Base-by-base conservation (phyloP, 2,797 vertebrate species). In the Channallabes apus region DNA sequence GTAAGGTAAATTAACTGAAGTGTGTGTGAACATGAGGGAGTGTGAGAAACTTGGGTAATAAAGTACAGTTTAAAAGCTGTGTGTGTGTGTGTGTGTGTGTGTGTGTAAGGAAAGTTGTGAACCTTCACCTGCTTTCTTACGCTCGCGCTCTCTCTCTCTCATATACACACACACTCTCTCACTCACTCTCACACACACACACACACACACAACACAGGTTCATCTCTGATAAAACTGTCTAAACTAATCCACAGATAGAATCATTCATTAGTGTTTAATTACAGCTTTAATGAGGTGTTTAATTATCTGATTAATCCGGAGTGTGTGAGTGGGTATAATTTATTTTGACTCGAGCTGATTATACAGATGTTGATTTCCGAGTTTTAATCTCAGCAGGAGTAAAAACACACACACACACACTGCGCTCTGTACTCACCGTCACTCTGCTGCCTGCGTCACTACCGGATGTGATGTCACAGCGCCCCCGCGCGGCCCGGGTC, bases 281-380 rank as follows among this genome's bases (percentile, higher is more conserved):
- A 38, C 76, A 78, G 58, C 32, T 62, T 62, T 78, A 78, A 78
- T 78, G 29, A 61, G 32, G 58, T 61, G 76, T 78, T 61, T 78
- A 78, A 78, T 78, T 62, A 62, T 62, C 58, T 62, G 58, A 62
- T 78, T 61, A 78, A 61, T 78, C 58, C 32, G 3, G 56, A 7
- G 32, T 61, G 75, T 58, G 56, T n/a, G 54, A 29, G n/a, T 3
- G 73, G 1, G 32, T 32, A 75, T 73, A 54, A 54, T 27, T 17
- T 75, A 51, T 38, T 54, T 22, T 76, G 15, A 56, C 8, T 27
- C 3, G 11, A 76, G 73, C 29, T 56, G 73, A 59, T 77, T 59
- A 59, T 22, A 35, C 1, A 32, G 27, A 32, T 76, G 75, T 77
- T 58, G 20, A 77, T 77, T 77, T 35, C 54, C 27, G 73, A 32